Percentiles rank a stretch among this genome's conserved stretches.
These are phyloP conservation scores for Radopholus similis DNA, from an alignment of 1,140 invertebrate species.

Conservation along the genomic window DNA sequence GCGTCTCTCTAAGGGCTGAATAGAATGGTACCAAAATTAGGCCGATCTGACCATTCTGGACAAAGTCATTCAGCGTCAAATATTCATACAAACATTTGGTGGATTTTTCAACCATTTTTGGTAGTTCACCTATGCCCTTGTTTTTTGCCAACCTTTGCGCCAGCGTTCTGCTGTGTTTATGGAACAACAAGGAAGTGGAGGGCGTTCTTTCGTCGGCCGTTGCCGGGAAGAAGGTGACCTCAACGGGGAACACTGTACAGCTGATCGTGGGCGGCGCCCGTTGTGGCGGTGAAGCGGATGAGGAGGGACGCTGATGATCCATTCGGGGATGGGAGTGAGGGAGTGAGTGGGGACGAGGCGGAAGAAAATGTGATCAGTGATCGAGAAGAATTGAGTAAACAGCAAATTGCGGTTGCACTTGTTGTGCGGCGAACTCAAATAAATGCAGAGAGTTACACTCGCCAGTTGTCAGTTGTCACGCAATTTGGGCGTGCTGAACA, in stretches of 20 bases:
- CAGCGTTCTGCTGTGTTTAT: background rate
- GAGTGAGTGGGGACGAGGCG: background rate
- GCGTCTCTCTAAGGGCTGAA: too few species aligned
- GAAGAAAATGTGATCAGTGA: background rate
- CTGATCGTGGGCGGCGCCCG: background rate
- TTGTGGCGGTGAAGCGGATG: background rate
- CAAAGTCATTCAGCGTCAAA: too few species aligned
- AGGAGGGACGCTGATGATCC: too few species aligned
- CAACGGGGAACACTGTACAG: background rate
- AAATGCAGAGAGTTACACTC: too few species aligned
- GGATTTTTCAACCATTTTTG: too few species aligned
- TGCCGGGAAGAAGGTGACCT: background rate
- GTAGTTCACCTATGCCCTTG: too few species aligned
- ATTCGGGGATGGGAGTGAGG: too few species aligned
- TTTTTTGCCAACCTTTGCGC: background rate
- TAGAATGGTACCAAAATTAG: background rate
- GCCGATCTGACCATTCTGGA: background rate
- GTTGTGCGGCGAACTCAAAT: too few species aligned
- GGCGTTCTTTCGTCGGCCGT: background rate
- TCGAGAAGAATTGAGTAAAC: background rate
- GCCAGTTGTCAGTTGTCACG: too few species aligned
- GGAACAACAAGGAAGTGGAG: background rate
- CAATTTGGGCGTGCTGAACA: too few species aligned
- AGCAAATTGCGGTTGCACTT: too few species aligned
- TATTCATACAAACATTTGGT: too few species aligned